Conservation (phyloP, 1,140 invertebrate species). For the Bombus waltoni region DNA sequence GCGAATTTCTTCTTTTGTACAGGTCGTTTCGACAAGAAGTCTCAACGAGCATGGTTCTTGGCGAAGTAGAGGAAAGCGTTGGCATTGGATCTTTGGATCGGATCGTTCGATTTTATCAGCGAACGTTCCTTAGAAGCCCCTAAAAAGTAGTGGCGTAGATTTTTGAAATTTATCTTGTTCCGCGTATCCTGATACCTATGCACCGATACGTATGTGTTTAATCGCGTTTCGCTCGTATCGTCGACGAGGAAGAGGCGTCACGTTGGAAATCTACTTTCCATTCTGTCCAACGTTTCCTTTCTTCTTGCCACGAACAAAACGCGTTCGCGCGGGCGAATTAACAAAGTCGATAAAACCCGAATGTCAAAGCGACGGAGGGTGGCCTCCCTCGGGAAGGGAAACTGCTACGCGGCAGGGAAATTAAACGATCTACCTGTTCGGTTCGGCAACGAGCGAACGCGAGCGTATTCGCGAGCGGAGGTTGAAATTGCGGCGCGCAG, state of each 20-base stretch:
- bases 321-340: conserved; percentile 26
- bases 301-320: conserved; percentile 1
- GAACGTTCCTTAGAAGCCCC: no score
- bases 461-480: neutral
- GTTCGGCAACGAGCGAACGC: neutral
- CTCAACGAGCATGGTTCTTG: no score
- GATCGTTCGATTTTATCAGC: no score
- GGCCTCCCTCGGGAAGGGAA: conserved; percentile 7
- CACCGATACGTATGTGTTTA: neutral
- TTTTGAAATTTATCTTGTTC: no score
- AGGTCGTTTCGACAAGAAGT: no score
- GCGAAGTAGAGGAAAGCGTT: no score
- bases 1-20: no score
- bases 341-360: conserved; percentile 45
- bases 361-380: conserved; percentile 16
- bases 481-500: neutral
- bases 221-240: neutral
- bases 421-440: conserved; percentile 37
- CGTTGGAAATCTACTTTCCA: neutral
- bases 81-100: no score
- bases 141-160: no score
- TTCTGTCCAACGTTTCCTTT: neutral
- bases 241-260: neutral
- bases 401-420: conserved; percentile 8
- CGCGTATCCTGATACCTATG: no score